Conservation (phyloP, 2,888 invertebrate genomes). For the Pseudanteris insignis region DNA sequence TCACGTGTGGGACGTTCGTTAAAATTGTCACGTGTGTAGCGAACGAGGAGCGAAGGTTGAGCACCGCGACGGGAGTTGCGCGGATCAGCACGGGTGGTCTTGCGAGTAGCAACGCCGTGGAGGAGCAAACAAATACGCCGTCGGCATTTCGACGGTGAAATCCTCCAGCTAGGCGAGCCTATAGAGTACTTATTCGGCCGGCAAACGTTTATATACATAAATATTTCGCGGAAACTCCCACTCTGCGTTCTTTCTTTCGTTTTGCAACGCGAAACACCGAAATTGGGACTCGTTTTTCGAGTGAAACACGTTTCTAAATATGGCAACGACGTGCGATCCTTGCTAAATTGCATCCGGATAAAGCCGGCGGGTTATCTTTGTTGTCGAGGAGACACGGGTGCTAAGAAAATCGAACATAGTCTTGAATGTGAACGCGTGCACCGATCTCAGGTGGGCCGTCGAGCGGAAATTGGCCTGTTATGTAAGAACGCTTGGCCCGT, state of each 20-base stretch:
- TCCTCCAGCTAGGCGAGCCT: constrained; percentile 60
- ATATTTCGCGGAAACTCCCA: constrained; percentile 44
- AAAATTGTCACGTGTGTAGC: constrained; percentile 32
- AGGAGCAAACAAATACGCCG: constrained; percentile 65
- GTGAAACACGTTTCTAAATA: constrained; percentile 43
- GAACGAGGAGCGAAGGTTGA: constrained; percentile 49
- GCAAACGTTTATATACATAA: constrained; percentile 42
- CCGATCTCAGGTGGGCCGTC: background rate
- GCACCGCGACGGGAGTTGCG: constrained; percentile 54
- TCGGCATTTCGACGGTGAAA: constrained; percentile 65
- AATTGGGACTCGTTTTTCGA: constrained; percentile 33
- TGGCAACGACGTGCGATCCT: constrained; percentile 18
- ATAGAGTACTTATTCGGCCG: constrained; percentile 42
- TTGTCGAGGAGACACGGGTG: constrained; percentile 21
- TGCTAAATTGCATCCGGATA: constrained; percentile 25
- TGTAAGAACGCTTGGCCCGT: constrained; percentile 8
- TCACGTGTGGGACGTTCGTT: constrained; percentile 24
- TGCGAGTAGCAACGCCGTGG: constrained; percentile 58
- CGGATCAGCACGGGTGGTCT: constrained; percentile 62
- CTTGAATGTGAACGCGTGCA: constrained; percentile 24
- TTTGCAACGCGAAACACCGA: constrained; percentile 27
- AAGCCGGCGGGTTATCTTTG: too few species aligned
- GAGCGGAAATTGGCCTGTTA: constrained; percentile 13
- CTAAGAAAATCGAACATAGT: background rate
- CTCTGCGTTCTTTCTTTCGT: constrained; percentile 35